phyloP scores from a whole-genome alignment of 1,140 invertebrate species.

The Trachymyrmex septentrionalis region DNA sequence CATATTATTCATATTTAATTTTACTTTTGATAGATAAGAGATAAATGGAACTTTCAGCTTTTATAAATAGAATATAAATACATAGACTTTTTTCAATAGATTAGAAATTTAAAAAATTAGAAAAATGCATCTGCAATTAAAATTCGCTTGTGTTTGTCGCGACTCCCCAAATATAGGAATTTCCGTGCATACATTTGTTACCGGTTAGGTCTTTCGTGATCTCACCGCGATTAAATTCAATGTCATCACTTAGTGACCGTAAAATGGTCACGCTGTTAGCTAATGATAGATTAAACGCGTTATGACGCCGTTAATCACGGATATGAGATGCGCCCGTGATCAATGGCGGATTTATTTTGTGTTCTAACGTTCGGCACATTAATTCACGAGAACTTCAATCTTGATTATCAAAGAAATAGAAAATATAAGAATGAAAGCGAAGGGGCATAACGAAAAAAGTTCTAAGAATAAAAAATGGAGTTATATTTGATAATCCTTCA shows the following conservation, averaged over 20 bases:
- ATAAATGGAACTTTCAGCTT: neutral
- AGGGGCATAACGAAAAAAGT: neutral
- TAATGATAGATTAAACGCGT: conserved; percentile 59
- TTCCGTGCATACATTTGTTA: neutral
- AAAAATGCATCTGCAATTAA: neutral
- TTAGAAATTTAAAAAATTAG: no score
- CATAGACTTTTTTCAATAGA: neutral
- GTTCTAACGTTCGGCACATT: neutral
- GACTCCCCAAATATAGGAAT: neutral
- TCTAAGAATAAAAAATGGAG: neutral
- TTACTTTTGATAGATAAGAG: neutral
- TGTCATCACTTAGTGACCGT: conserved; percentile 39
- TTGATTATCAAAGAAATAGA: neutral
- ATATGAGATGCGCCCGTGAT: conserved; percentile 5
- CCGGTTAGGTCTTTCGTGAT: conserved; percentile 6
- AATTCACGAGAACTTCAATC: neutral
- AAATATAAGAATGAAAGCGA: neutral
- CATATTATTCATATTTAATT: neutral
- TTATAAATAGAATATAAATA: neutral
- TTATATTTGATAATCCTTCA: neutral
- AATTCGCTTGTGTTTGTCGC: neutral
- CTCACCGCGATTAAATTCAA: conserved; percentile 39
- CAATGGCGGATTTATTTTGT: conserved; percentile 12
- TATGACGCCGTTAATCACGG: conserved; percentile 25
- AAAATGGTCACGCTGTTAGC: conserved; percentile 40